These are phyloP conservation scores for Eidolon helvum DNA, from an alignment of 2,113 vertebrate species.

Conservation along the genomic window DNA sequence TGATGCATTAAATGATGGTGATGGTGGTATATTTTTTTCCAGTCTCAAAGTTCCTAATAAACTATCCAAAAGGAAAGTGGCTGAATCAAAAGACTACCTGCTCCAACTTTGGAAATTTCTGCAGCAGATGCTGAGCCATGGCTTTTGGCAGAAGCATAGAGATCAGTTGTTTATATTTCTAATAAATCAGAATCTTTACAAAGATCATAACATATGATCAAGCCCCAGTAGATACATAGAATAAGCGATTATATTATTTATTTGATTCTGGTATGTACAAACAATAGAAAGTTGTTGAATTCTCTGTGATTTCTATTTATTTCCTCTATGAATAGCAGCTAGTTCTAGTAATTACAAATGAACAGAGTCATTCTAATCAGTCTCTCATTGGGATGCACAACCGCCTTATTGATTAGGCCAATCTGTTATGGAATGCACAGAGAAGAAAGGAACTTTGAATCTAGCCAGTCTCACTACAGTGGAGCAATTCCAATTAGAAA, in stretches of 20 bases:
- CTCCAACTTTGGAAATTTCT: constrained; percentile 56
- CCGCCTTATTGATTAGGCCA: neutral
- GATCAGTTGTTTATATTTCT: constrained; percentile 43
- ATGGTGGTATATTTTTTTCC: neutral
- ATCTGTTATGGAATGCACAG: constrained; percentile 10
- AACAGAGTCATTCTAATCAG: neutral
- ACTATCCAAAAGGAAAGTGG: constrained; percentile 62
- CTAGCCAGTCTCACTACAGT: neutral
- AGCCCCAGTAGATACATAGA: neutral
- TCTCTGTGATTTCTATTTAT: constrained; percentile 26
- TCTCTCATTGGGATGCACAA: neutral
- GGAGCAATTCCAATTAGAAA: neutral
- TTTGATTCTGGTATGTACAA: constrained; percentile 35
- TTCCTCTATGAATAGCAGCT: neutral
- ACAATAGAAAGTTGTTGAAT: neutral
- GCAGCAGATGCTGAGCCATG: constrained; percentile 63
- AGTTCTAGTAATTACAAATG: constrained; percentile 65
- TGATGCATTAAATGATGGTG: constrained; percentile 23
- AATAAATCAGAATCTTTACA: neutral
- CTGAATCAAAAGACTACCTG: constrained; percentile 5
- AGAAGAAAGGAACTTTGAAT: constrained; percentile 13
- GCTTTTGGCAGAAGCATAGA: constrained; percentile 48
- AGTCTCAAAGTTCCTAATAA: constrained; percentile 58
- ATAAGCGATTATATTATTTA: neutral
- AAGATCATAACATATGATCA: neutral